Base-by-base conservation (phyloP, 2,797 vertebrate species). In the Enteromius fasciolatus region DNA sequence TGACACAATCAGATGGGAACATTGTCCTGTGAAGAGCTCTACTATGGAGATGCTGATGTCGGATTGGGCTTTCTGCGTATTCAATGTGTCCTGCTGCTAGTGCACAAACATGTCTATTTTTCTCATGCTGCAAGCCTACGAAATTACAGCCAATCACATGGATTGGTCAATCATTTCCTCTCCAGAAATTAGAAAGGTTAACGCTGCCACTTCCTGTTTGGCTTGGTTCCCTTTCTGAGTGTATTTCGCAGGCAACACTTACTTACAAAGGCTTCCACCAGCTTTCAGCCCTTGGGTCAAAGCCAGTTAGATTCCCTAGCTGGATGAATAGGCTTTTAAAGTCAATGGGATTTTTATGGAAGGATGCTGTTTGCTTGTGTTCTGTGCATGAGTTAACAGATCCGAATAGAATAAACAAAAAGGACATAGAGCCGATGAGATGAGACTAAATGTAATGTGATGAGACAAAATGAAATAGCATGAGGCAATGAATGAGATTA, bases 131-230 rank as follows among this genome's bases (percentile, higher is more conserved):
- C 61, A 8, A 11, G 18, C 36, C 81, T 68, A 68, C 59, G 63
- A 33, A 68, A 68, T 46, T 41, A 44, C 61, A 66, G 23, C n/a
- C 14, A n/a, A 54, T 54, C 18, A 31, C 72, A 66, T 41, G 31
- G 48, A 23, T 31, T 9, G 25, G 20, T 44, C 69, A 74, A 64
- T 81, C 69, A 64, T 64, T 66, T 81, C 72, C 63, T 54, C 36
- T 76, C 7, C 36, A 57, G 63, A 23, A 76, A 76, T 76, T 82
- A 68, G n/a, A n/a, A n/a, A n/a, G 80, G 46, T 76, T 57, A 76
- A 66, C 8, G 8, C 4, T 76, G 72, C 46, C 80, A 76, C 80
- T 82, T 67, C 80, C 80, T 82, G 72, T 82, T 76, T 82, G 80
- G 63, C 72, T 57, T 17, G 48, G 63, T 66, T 57, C 73, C 50